Evolutionary conservation across 1,140 invertebrate species (phyloP).

Genomic region (Formica selysi): DNA sequence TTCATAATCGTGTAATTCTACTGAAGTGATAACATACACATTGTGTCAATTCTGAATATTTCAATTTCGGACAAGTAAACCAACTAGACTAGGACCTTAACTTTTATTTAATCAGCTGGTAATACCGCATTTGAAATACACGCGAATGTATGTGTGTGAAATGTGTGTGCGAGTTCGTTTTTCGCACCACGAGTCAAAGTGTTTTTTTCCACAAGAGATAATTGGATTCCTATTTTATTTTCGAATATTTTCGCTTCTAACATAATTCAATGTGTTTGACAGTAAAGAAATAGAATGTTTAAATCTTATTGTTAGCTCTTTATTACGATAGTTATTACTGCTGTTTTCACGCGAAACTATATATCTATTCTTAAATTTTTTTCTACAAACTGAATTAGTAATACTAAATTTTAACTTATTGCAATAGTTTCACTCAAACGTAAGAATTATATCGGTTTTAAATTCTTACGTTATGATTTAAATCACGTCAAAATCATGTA

Average conservation of each 20-base stretch:
- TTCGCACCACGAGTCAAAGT: neutral
- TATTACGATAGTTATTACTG: neutral
- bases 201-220: slow-evolving; percentile 14
- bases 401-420: neutral
- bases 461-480: neutral
- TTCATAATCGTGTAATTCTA: neutral
- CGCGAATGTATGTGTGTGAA: neutral
- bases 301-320: neutral
- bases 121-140: neutral
- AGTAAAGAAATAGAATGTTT: neutral
- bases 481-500: neutral
- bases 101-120: slow-evolving; percentile 18
- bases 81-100: slow-evolving; percentile 45
- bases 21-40: neutral
- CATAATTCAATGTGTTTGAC: too few species aligned
- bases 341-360: neutral
- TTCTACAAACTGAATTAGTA: neutral
- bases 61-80: neutral
- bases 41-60: neutral
- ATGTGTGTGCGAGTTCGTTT: neutral
- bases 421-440: neutral
- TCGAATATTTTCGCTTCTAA: neutral
- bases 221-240: neutral
- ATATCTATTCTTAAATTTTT: neutral
- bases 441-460: too few species aligned